Evolutionary conservation across 2,888 invertebrate species (phyloP).

Genomic region (Uloborus plumipes): DNA sequence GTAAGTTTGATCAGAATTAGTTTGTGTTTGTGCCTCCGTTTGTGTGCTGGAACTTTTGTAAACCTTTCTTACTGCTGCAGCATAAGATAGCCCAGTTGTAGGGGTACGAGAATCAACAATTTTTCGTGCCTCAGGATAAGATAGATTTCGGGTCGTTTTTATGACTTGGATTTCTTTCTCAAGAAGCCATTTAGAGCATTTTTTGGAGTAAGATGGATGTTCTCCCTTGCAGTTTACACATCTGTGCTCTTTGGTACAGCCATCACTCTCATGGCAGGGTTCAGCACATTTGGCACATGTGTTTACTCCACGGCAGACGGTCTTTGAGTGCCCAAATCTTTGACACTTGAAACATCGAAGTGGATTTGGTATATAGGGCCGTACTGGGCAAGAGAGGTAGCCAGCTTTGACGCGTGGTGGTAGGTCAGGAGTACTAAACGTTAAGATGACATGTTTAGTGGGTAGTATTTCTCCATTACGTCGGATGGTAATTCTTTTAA

Average conservation of each 20-base stretch:
- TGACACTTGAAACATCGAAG: neutral
- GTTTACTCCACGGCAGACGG: too few relatives aligned
- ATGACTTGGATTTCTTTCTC: neutral
- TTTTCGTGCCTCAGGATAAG: neutral
- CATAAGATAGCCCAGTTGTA: neutral
- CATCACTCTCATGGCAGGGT: neutral
- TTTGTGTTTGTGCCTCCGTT: neutral
- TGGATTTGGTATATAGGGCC: neutral
- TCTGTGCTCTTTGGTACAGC: neutral
- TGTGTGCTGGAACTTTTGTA: neutral
- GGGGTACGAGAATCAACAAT: neutral
- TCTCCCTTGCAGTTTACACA: neutral
- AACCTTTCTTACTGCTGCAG: neutral
- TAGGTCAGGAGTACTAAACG: neutral
- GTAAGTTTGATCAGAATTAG: neutral
- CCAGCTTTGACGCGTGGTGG: conserved; percentile 1
- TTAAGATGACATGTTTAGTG: neutral
- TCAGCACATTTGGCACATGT: neutral
- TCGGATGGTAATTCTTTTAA: neutral
- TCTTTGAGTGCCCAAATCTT: neutral
- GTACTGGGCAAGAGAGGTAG: neutral
- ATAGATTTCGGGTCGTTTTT: neutral
- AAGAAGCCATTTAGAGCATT: neutral
- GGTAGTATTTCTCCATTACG: neutral
- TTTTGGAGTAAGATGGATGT: neutral